These are phyloP conservation scores for Bombycilla garrulus DNA, from an alignment of 2,113 vertebrate species.

Conservation along the genomic window DNA sequence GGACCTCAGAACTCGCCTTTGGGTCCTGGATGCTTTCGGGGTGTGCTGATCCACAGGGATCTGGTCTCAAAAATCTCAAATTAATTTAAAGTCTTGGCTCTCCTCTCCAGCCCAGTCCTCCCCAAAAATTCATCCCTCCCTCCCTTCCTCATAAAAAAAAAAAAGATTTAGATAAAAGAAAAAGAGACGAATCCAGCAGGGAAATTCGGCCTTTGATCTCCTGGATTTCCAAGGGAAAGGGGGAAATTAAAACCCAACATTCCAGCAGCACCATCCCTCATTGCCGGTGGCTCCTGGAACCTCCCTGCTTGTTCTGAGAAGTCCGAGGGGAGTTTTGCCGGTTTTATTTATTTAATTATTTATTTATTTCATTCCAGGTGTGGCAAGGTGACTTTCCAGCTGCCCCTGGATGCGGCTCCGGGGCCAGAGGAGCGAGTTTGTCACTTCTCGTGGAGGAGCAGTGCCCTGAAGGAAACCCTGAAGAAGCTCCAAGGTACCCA, in stretches of 20 bases:
- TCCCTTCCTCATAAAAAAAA: neutral
- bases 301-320: neutral
- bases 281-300: neutral
- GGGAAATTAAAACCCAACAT: accelerated
- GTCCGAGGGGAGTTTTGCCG: too few species aligned
- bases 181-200: too few species aligned
- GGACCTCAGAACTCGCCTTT: neutral
- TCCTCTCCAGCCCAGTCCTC: too few species aligned
- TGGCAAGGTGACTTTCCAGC: conserved; percentile 11
- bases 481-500: conserved; percentile 21
- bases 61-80: neutral
- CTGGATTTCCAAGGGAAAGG: neutral
- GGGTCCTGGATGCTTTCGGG: neutral
- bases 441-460: neutral
- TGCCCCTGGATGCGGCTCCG: neutral
- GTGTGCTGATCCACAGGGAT: neutral
- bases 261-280: neutral
- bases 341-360: neutral
- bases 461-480: neutral
- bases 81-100: neutral
- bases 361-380: neutral
- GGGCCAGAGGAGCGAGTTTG: neutral
- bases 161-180: too few species aligned
- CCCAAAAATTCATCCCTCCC: too few species aligned
- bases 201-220: neutral